phyloP scores from a whole-genome alignment of 2,797 vertebrate genomes.

The Danio tinwini region DNA sequence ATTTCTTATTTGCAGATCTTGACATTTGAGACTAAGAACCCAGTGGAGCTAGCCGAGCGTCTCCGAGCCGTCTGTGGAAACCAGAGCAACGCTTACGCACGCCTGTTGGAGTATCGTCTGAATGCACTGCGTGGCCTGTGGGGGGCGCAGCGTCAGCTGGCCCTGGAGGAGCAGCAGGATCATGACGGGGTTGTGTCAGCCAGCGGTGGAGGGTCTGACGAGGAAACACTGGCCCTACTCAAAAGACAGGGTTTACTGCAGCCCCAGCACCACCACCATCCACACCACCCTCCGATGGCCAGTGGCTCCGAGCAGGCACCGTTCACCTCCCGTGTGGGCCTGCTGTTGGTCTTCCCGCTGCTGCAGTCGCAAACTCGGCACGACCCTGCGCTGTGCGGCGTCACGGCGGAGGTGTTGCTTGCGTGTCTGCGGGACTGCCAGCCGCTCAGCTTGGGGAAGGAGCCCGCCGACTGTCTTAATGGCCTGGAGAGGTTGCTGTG shows the following conservation, averaged over 20 bases:
- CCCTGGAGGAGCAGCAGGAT: conserved; percentile 85
- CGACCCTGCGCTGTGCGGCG: conserved; percentile 94
- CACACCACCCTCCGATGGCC: conserved; percentile 80
- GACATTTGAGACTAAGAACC: conserved; percentile 98
- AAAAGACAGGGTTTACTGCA: conserved; percentile 95
- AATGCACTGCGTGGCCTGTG: conserved; percentile 96
- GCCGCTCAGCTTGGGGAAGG: conserved; percentile 97
- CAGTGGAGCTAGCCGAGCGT: conserved; percentile 90
- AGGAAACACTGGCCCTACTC: conserved; percentile 92
- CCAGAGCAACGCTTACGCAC: conserved; percentile 98
- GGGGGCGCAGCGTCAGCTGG: conserved; percentile 92
- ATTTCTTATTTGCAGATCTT: conserved; percentile 82
- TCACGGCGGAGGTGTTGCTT: conserved; percentile 96
- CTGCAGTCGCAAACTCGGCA: conserved; percentile 96
- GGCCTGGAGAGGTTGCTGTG: conserved; percentile 94
- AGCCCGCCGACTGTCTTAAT: conserved; percentile 96
- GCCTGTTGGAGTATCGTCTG: conserved; percentile 94
- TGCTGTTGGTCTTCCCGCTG: conserved; percentile 96
- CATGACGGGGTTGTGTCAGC: conserved; percentile 76
- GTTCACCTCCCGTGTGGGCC: conserved; percentile 94
- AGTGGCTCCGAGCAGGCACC: conserved; percentile 92
- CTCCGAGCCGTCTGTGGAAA: conserved; percentile 96
- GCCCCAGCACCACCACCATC: conserved; percentile 75
- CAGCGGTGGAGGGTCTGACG: conserved; percentile 80
- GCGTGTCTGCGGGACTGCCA: conserved; percentile 97